Base-by-base conservation (phyloP, 1,140 invertebrate species). In the Hycleus phaleratus region DNA sequence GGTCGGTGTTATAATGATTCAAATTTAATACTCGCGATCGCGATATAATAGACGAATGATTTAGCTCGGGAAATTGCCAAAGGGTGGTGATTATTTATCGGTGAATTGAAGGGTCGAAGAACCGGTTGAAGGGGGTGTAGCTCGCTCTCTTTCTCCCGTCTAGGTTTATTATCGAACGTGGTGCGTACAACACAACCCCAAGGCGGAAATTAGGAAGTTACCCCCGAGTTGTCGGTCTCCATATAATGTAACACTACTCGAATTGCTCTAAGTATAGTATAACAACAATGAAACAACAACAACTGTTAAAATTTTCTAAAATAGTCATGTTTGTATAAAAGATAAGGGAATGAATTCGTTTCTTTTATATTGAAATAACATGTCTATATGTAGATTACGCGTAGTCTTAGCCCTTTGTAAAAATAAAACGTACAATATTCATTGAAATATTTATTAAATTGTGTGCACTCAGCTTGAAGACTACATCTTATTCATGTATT, bases 401-500 rank as follows among this genome's bases (percentile, higher is more conserved):
- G 50, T 52, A 52, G 45, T 52, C 45, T 40, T 52, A 43, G 50
- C 50, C 24, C 12, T 52, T 61, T 61, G 49, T 49, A 51, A 40
- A 53, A 61, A 57, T 61, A 61, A 56, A 49, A 56, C 18, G 18
- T 18, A 18, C 18, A 61, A 32, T 52, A 44, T 46, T 47, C 45
- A 46, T 46, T 61, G 54, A 57, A 61, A 61, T 61, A 61, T 61
- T 61, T 49, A 61, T 61, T 57, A 61, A 61, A 61, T 50, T 54
- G 54, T 38, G 42, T 32, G 51, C 32, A 32, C 32, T 32, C 32
- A 32, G 32, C 7, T 4, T 32, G 32, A 32, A 32, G 32, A 32
- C 4, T 32, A 32, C 32, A 32, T 32, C 7, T 32, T 32, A 7
- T 32, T 32, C 32, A 7, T 32, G 42, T 53, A 45, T 53, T 42